phyloP scores from a whole-genome alignment of 1,140 invertebrate genomes.

The Paralvinella palmiformis region DNA sequence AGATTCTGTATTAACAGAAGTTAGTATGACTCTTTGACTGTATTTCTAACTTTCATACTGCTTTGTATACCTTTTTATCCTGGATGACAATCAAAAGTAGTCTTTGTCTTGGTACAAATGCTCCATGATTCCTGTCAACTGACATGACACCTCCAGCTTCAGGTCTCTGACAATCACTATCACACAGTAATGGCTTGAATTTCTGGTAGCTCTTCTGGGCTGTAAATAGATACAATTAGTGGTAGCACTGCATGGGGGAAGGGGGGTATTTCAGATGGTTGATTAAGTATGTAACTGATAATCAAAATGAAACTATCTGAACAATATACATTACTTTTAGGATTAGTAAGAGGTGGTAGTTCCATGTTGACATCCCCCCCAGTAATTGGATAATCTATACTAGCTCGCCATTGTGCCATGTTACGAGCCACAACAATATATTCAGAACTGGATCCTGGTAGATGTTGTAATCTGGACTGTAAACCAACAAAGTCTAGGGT shows the following conservation, averaged over 20 bases:
- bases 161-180: not conserved
- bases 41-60: no score
- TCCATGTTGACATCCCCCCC: no score
- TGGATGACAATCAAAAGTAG: conserved; percentile 59
- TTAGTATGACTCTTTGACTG: no score
- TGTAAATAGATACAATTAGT: no score
- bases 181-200: conserved; percentile 51
- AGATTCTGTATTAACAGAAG: no score
- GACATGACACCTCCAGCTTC: not conserved
- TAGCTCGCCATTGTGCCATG: conserved; percentile 57
- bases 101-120: conserved; percentile 64
- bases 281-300: no score
- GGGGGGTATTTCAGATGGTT: no score
- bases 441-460: conserved; percentile 18
- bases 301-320: no score
- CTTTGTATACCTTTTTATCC: conserved; percentile 56
- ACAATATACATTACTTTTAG: no score
- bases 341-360: no score
- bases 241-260: no score
- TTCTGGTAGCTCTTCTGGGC: conserved; percentile 52
- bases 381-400: conserved; percentile 28
- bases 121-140: conserved; percentile 14
- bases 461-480: not conserved
- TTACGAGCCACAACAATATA: conserved; percentile 61
- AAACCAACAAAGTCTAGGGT: not conserved